Evolutionary conservation across 2,113 vertebrate genomes (phyloP).

Genomic region (Podarcis muralis): DNA sequence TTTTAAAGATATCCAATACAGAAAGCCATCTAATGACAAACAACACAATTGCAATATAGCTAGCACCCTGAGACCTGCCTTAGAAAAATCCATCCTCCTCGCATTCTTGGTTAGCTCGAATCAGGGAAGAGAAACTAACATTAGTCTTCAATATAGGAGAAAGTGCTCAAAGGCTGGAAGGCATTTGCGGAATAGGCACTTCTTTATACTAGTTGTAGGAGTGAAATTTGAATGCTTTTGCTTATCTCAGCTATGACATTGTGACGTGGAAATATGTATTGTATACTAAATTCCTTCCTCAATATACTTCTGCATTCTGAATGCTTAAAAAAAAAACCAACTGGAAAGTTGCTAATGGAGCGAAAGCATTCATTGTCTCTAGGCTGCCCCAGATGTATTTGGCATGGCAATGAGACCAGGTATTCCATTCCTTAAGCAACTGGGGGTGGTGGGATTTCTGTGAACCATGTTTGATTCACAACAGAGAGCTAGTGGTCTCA

Average conservation of each 20-base stretch:
- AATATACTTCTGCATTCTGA: background rate
- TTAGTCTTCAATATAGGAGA: background rate
- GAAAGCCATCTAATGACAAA: background rate
- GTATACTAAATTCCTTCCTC: background rate
- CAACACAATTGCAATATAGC: background rate
- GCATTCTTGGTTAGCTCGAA: background rate
- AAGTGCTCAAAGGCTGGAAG: background rate
- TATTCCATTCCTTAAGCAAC: slow-evolving; percentile 42
- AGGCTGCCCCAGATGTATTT: background rate
- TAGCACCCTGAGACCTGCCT: background rate
- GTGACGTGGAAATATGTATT: background rate
- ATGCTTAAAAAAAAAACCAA: background rate
- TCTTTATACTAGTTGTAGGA: background rate
- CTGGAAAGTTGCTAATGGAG: background rate
- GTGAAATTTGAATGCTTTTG: background rate
- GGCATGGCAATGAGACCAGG: slow-evolving; percentile 39
- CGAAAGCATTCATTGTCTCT: background rate
- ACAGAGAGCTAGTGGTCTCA: background rate
- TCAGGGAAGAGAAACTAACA: background rate
- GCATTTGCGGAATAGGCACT: background rate
- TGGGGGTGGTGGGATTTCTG: background rate
- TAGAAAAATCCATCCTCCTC: background rate
- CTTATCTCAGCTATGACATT: background rate
- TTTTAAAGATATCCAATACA: background rate
- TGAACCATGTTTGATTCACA: slow-evolving; percentile 22